These are phyloP conservation scores for Antrozous pallidus DNA, from an alignment of 2,797 vertebrate genomes.

Conservation along the genomic window DNA sequence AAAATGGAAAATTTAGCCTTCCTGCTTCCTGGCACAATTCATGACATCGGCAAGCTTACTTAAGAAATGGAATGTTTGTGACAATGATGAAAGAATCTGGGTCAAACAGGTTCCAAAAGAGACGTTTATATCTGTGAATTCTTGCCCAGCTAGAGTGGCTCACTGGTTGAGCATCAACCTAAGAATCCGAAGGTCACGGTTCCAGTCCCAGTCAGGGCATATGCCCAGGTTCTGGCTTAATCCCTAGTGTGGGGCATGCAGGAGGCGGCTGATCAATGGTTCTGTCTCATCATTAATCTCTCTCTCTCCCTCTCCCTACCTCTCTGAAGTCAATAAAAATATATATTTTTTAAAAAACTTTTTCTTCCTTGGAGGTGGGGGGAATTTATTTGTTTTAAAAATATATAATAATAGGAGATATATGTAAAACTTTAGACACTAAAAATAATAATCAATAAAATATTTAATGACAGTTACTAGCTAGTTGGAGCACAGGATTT, in stretches of 20 bases:
- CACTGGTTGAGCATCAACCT: no score
- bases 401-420: slow-evolving; percentile 30
- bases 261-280: no score
- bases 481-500: background rate
- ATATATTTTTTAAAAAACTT: background rate
- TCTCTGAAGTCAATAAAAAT: background rate
- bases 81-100: slow-evolving; percentile 18
- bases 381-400: slow-evolving; percentile 53
- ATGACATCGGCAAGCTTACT: background rate
- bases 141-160: no score
- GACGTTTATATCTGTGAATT: background rate
- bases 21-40: background rate
- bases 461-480: slow-evolving; percentile 32
- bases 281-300: no score
- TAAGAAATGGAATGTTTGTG: slow-evolving; percentile 22
- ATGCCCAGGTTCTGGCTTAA: no score
- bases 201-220: no score
- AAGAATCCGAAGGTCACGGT: no score
- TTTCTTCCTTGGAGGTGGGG: background rate
- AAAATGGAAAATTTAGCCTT: slow-evolving; percentile 15
- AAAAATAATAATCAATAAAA: slow-evolving; percentile 23
- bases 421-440: background rate
- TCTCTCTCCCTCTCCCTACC: no score
- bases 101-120: slow-evolving; percentile 43
- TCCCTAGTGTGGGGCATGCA: no score